Evolutionary conservation across 2,888 invertebrate genomes (phyloP), one percentile per base, ranked within the genome.

Genomic region (Temnothorax rugatulus): DNA sequence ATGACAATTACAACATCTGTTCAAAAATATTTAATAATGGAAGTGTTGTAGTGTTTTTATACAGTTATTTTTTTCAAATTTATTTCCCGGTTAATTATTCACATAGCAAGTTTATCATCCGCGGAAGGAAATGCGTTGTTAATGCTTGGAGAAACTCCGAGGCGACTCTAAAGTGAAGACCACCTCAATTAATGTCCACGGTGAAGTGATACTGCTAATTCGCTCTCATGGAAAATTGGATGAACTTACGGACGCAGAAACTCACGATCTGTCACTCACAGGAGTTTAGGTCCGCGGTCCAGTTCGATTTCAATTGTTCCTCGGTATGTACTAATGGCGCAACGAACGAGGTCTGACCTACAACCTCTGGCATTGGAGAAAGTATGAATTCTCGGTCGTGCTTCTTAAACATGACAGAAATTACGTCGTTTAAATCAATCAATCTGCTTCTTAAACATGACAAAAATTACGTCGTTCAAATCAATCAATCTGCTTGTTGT

Each of bases 341-440:
- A 64, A 59, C 54, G 50, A 76, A 64, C 25, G 21, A 63, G 61
- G 2, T 38, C 25, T 64, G 83, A 88, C 83, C 83, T 41, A 18
- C 61, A 64, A 82, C 82, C 86, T 82, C 68, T 47, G 21, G 5
- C 41, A 21, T 44, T 82, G 57, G 73, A 59, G 87, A 88, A 88
- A 88, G 85, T 85, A 63, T 25, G 2, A 52, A 44, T 68, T 57
- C 38, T 57, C 38, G 41, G n/a, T 21, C 47, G 4, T 54, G 21
- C 54, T 66, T 76, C 15, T 68, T 57, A 44, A 47, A 52, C 73
- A 41, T 76, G 54, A 77, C 52, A 52, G 25, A 66, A 41, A 41
- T 68, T 64, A 47, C 11, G 5, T n/a, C 3, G 21, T 76, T 63
- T 41, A 34, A 29, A 38, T 52, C 3, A n/a, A 34, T 34, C 34